These are phyloP conservation scores for Drosophila leonis DNA, from an alignment of 2,888 invertebrate species.

Conservation along the genomic window DNA sequence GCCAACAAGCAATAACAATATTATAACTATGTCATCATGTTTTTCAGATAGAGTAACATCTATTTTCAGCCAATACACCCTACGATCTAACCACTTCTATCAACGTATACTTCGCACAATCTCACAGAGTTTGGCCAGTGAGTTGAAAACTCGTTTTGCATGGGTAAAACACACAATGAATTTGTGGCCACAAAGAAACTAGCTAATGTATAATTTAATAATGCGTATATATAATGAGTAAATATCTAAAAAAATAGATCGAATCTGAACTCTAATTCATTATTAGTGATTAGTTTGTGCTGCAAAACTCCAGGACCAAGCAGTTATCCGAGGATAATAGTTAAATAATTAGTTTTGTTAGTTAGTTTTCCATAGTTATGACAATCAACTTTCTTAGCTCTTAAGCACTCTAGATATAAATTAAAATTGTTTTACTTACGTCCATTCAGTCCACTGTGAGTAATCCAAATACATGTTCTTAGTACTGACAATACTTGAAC, in stretches of 20 bases:
- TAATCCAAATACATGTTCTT: not conserved
- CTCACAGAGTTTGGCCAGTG: not conserved
- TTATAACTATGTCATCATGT: constrained; percentile 29
- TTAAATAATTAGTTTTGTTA: not conserved
- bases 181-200: not conserved
- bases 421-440: not conserved
- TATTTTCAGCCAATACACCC: constrained; percentile 3
- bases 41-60: constrained; percentile 17
- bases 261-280: too few relatives aligned
- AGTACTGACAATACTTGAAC: not conserved
- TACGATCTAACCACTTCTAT: not conserved
- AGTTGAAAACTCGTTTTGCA: not conserved
- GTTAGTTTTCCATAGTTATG: not conserved
- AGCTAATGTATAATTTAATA: not conserved
- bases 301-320: not conserved
- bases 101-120: not conserved
- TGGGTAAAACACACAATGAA: too few relatives aligned
- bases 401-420: not conserved
- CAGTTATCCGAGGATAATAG: not conserved
- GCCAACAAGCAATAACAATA: constrained; percentile 16
- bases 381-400: too few relatives aligned
- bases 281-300: too few relatives aligned
- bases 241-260: not conserved
- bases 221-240: not conserved
- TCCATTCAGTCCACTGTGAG: too few relatives aligned